Conservation (phyloP, 2,888 invertebrate species). For the Scrobipalpa atriplicella region DNA sequence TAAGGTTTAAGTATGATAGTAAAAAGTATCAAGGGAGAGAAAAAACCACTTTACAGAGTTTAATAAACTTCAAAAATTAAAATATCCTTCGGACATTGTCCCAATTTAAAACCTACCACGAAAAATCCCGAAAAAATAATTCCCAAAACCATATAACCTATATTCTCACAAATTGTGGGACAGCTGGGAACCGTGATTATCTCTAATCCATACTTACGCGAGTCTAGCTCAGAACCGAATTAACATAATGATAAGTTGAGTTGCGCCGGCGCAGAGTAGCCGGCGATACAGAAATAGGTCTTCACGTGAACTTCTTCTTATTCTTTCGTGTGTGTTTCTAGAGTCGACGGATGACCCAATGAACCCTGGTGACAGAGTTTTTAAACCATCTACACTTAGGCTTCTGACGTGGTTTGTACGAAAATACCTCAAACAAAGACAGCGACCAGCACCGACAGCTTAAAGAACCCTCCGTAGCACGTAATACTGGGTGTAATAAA, state of each 20-base stretch:
- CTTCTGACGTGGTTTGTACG: too few relatives aligned
- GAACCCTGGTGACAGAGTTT: too few relatives aligned
- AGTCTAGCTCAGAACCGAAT: conserved; percentile 39
- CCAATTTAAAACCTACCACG: conserved; percentile 6
- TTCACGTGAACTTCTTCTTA: too few relatives aligned
- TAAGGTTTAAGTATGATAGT: too few relatives aligned
- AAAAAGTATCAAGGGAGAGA: too few relatives aligned
- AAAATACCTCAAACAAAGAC: too few relatives aligned
- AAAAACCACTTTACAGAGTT: neutral
- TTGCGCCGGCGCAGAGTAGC: conserved; percentile 7
- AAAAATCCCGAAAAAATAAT: neutral
- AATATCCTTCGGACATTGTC: neutral
- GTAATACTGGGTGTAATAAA: too few relatives aligned
- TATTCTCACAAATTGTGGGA: conserved; percentile 18
- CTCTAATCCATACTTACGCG: conserved; percentile 16
- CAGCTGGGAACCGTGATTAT: conserved; percentile 20
- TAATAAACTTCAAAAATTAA: neutral
- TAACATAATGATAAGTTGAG: conserved; percentile 70
- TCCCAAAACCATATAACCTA: conserved; percentile 12
- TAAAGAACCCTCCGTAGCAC: too few relatives aligned
- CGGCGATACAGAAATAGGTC: neutral
- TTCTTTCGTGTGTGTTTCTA: too few relatives aligned
- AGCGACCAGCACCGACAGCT: too few relatives aligned
- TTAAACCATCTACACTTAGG: too few relatives aligned
- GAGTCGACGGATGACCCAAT: too few relatives aligned